Percentiles rank a stretch among this genome's conserved stretches.
Evolutionary conservation across 2,113 vertebrate genomes (phyloP).

Genomic region (Actenoides hombroni): DNA sequence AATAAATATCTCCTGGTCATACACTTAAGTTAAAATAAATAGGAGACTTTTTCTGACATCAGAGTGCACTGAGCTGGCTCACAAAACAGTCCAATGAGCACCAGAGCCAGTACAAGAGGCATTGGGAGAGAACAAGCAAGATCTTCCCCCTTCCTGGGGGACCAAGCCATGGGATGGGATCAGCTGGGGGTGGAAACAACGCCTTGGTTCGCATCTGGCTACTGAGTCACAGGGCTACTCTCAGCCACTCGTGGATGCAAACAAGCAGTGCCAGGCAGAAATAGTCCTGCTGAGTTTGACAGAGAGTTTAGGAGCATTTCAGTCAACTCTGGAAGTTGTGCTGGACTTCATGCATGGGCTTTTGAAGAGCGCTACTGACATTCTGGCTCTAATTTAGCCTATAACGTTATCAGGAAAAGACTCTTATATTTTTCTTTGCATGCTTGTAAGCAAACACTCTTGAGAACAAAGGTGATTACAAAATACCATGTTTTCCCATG

Average conservation of each 20-base stretch:
- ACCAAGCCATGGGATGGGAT: neutral
- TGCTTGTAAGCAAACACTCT: neutral
- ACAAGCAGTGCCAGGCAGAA: neutral
- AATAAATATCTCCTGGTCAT: neutral
- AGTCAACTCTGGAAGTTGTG: neutral
- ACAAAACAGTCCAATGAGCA: neutral
- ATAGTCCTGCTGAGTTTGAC: neutral
- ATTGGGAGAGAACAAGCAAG: neutral
- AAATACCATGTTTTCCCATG: neutral
- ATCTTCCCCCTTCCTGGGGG: neutral
- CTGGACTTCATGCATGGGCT: neutral
- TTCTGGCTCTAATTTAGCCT: neutral
- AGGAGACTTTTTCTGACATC: neutral
- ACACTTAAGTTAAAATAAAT: neutral
- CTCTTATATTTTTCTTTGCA: neutral
- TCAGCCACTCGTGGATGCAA: neutral
- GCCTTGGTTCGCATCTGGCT: accelerated
- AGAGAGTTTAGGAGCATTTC: neutral
- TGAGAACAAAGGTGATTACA: neutral
- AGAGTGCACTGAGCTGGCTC: neutral
- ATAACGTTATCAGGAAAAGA: neutral
- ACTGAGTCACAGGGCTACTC: neutral
- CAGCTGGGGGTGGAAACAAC: neutral
- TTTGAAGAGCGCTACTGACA: neutral
- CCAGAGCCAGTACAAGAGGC: neutral